Evolutionary conservation across 1,140 invertebrate species (phyloP), one percentile per base, ranked within the genome.

Genomic region (Drosophila dunni): DNA sequence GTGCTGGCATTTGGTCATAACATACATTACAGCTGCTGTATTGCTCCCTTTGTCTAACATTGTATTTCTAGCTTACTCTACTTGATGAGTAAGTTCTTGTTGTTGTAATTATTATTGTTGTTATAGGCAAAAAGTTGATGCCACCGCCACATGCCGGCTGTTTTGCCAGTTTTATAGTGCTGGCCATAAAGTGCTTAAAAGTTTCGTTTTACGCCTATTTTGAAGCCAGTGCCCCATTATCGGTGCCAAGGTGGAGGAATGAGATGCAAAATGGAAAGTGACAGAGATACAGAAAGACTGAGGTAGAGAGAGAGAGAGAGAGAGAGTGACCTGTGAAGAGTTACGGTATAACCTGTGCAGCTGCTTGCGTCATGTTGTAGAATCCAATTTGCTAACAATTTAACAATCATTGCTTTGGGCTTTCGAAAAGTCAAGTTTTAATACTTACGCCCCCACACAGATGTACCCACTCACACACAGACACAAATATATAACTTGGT

Each of bases 171-270:
- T 89, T 90, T 81, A 82, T 91, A 88, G 82, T 90, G 86, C 63
- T 88, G 82, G 53, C 88, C 79, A 76, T 90, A 90, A 90, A 90
- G 86, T 90, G 82, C 86, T 90, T 90, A 90, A 90, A 91, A 90
- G 86, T 90, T 90, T 90, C 79, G 90, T 90, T 90, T 90, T 91
- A 90, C 88, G 86, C 86, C 86, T 90, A 90, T 90, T 90, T 90
- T 78, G 74, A 60, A 75, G 71, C 66, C 73, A 83, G 62, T 63
- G 74, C 44, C 65, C 86, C 79, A 90, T 88, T 90, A 90, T 90
- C 78, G 64, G 70, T 51, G 53, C 51, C 54, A 61, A 53, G 38
- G 57, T 5, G 24, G 24, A 29, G 24, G 24, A 29, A 29, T 29
- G 24, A 29, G 24, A 29, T 5, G 17, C 17, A 33, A 20, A 56